Conservation (phyloP, 2,888 invertebrate species). For the Coelopa pilipes region DNA sequence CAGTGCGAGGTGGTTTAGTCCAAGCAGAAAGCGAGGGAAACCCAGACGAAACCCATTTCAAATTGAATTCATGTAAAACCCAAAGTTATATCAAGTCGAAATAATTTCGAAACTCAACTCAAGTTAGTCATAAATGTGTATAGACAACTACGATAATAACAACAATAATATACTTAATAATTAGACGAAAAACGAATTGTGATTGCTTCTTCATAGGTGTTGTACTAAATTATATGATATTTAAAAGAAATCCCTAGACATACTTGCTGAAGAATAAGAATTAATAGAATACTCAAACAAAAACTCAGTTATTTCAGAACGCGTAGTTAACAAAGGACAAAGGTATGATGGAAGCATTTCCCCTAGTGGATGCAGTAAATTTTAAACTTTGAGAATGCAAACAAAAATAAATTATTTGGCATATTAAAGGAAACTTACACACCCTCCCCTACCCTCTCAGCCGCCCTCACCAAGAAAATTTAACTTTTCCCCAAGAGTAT, state of each 20-base stretch:
- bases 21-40: not conserved
- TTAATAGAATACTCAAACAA: not conserved
- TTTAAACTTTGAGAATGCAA: too few relatives aligned
- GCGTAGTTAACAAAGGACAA: constrained; percentile 33
- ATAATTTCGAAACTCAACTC: not conserved
- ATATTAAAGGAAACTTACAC: not conserved
- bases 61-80: not conserved
- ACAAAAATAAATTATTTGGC: not conserved
- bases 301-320: constrained; percentile 17
- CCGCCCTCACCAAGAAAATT: too few relatives aligned
- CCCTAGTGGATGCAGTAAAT: too few relatives aligned
- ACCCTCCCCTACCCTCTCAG: too few relatives aligned
- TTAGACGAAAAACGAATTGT: constrained; percentile 44
- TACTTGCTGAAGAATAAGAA: not conserved
- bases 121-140: not conserved
- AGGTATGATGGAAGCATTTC: not conserved
- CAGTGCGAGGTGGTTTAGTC: not conserved
- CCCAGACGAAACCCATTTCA: not conserved
- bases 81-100: not conserved
- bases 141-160: not conserved
- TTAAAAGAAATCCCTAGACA: constrained; percentile 24
- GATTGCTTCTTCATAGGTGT: constrained; percentile 57
- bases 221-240: constrained; percentile 42
- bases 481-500: too few relatives aligned
- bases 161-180: not conserved